Evolutionary conservation across 2,113 vertebrate genomes (phyloP).

Genomic region (Oophaga pumilio): DNA sequence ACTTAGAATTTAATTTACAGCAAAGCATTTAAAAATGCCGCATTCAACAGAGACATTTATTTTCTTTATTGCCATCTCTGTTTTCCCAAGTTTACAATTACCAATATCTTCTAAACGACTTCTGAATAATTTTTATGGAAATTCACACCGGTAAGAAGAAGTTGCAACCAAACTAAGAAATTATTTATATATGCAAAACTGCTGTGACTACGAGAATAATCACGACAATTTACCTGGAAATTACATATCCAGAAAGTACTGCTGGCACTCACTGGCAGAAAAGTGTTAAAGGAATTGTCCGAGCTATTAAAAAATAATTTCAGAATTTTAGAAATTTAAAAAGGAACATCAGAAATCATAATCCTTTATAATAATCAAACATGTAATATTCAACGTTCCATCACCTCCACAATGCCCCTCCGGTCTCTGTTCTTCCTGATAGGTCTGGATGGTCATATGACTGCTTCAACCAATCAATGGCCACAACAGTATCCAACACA

Average conservation of each 20-base stretch:
- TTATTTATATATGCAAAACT: not conserved
- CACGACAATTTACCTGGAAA: not conserved
- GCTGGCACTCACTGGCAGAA: not conserved
- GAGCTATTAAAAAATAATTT: too few relatives aligned
- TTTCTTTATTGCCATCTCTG: constrained; percentile 49
- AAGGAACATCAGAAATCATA: too few relatives aligned
- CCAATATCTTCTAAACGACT: fast-evolving
- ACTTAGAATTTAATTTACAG: constrained; percentile 44
- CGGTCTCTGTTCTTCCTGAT: too few relatives aligned
- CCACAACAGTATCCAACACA: too few relatives aligned
- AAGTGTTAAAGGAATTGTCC: too few relatives aligned
- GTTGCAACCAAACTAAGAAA: constrained; percentile 4
- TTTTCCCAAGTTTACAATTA: constrained; percentile 4
- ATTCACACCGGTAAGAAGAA: constrained; percentile 16
- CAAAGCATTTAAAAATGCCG: not conserved
- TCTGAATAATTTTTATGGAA: not conserved
- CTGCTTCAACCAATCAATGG: too few relatives aligned
- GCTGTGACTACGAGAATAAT: too few relatives aligned
- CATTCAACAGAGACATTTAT: constrained; percentile 52
- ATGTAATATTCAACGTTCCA: too few relatives aligned
- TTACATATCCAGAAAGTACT: not conserved
- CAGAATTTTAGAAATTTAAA: too few relatives aligned
- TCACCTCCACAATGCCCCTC: too few relatives aligned
- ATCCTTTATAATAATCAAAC: too few relatives aligned
- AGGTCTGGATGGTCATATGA: too few relatives aligned